Conservation (phyloP, 2,888 invertebrate species). For the Escarpia spicata region DNA sequence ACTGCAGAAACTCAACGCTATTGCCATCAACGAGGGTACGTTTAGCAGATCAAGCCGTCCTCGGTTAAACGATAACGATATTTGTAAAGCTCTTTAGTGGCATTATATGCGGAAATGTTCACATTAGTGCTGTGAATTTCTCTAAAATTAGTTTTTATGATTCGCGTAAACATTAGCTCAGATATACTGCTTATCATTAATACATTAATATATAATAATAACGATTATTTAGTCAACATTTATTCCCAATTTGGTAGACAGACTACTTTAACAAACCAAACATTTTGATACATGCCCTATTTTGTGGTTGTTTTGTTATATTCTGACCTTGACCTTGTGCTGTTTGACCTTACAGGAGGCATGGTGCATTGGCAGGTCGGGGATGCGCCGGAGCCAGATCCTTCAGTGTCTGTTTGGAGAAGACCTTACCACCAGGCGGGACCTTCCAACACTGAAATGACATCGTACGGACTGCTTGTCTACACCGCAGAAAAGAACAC, state of each 20-base stretch:
- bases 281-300: background rate
- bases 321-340: background rate
- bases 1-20: conserved; percentile 45
- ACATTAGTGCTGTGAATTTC: background rate
- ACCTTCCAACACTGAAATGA: conserved; percentile 61
- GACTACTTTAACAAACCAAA: background rate
- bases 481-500: conserved; percentile 50
- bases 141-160: background rate
- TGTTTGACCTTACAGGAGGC: conserved; percentile 44
- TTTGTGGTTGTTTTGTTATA: background rate
- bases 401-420: conserved; percentile 39
- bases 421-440: conserved; percentile 45
- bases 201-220: background rate
- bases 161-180: background rate
- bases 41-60: background rate
- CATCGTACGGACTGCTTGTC: conserved; percentile 61
- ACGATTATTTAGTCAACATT: background rate
- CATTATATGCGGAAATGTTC: background rate
- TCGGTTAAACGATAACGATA: too few species aligned
- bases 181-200: background rate
- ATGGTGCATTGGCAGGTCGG: conserved; percentile 50
- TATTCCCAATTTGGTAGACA: background rate
- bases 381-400: background rate
- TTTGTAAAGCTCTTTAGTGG: background rate
- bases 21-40: conserved; percentile 52